Conservation (phyloP, 2,888 invertebrate species). For the Orgyia antiqua region DNA sequence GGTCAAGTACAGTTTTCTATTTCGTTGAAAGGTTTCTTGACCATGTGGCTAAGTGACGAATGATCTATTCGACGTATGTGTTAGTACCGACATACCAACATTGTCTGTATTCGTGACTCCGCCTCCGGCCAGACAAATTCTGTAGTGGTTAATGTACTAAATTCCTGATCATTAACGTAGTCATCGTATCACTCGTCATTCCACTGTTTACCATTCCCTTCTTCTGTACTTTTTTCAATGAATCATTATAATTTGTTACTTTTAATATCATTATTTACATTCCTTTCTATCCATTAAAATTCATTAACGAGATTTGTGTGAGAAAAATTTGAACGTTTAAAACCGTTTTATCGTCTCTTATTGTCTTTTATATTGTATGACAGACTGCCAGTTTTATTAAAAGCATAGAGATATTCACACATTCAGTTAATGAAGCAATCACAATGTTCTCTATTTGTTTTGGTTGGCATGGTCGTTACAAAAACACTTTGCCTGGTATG, state of each 20-base stretch:
- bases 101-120: slow-evolving; percentile 49
- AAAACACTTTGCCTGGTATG: slow-evolving; percentile 40
- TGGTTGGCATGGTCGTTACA: slow-evolving; percentile 35
- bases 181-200: slow-evolving; percentile 49
- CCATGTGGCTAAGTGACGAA: slow-evolving; percentile 47
- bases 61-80: slow-evolving; percentile 39
- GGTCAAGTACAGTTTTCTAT: too few species aligned
- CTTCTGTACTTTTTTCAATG: slow-evolving; percentile 35
- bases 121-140: slow-evolving; percentile 70
- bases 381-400: slow-evolving; percentile 28
- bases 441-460: slow-evolving; percentile 37
- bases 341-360: slow-evolving; percentile 42
- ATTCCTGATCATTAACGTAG: slow-evolving; percentile 67
- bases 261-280: slow-evolving; percentile 45
- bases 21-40: slow-evolving; percentile 50
- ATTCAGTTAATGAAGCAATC: slow-evolving; percentile 29
- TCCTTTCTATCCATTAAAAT: slow-evolving; percentile 53
- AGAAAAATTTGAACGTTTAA: slow-evolving; percentile 39
- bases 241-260: too few species aligned
- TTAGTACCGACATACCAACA: slow-evolving; percentile 44
- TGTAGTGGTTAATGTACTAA: slow-evolving; percentile 73
- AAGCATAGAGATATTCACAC: slow-evolving; percentile 7
- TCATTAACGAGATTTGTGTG: slow-evolving; percentile 40
- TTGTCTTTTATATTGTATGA: slow-evolving; percentile 27
- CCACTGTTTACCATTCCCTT: slow-evolving; percentile 47